phyloP scores from a whole-genome alignment of 2,888 invertebrate genomes.

The Troglohyphantes excavatus region DNA sequence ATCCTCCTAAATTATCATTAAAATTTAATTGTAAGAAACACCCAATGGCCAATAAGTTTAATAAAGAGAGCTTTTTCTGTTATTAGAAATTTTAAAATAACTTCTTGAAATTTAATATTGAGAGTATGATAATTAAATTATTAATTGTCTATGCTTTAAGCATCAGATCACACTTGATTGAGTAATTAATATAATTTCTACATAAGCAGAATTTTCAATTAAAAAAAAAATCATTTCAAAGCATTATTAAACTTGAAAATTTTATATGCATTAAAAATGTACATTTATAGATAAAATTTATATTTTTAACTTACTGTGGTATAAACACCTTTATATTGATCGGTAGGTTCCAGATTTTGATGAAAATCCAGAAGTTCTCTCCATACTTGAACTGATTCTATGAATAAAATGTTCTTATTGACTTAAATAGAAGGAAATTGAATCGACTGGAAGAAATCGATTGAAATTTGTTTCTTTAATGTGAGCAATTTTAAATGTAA shows the following conservation, averaged over 20 bases:
- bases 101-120: too few species aligned
- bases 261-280: neutral
- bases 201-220: too few species aligned
- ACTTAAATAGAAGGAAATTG: neutral
- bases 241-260: neutral
- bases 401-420: neutral
- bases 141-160: too few species aligned
- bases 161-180: too few species aligned
- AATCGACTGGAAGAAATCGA: neutral
- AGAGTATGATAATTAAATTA: too few species aligned
- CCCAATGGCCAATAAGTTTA: too few species aligned
- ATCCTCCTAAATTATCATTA: too few species aligned
- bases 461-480: neutral
- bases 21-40: too few species aligned
- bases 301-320: slow-evolving; percentile 70
- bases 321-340: slow-evolving; percentile 66
- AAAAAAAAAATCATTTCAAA: too few species aligned
- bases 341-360: slow-evolving; percentile 51
- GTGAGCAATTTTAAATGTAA: neutral
- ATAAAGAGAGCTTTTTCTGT: too few species aligned
- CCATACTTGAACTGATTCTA: slow-evolving; percentile 74
- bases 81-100: too few species aligned
- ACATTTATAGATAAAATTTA: neutral
- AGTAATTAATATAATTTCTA: too few species aligned
- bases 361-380: slow-evolving; percentile 71